Conservation (phyloP, 2,888 invertebrate genomes). For the Idaea dimidiata region DNA sequence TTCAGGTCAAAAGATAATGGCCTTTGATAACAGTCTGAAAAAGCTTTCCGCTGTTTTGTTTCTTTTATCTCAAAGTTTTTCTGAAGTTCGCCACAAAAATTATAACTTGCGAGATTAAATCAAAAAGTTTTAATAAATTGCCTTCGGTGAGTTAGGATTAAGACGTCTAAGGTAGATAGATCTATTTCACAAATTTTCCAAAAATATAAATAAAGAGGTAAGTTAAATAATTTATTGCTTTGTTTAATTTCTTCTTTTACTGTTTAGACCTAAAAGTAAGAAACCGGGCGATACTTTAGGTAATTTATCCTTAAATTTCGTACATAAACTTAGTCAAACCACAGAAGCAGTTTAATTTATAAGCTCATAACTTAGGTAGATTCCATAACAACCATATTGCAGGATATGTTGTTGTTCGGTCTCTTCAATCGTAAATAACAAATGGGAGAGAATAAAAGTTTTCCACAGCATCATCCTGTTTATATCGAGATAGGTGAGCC, state of each 20-base stretch:
- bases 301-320: background rate
- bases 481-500: constrained; percentile 50
- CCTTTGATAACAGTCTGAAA: constrained; percentile 77
- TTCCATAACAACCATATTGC: constrained; percentile 44
- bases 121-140: constrained; percentile 77
- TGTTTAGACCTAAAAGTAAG: background rate
- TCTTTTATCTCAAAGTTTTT: constrained; percentile 74
- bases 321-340: background rate
- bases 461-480: constrained; percentile 64
- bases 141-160: constrained; percentile 63
- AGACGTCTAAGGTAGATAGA: constrained; percentile 45
- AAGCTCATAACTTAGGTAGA: constrained; percentile 26
- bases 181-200: constrained; percentile 39
- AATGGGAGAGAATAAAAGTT: constrained; percentile 67
- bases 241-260: background rate
- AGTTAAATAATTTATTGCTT: background rate
- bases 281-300: background rate
- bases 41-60: constrained; percentile 80
- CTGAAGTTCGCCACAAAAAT: constrained; percentile 74
- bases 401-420: constrained; percentile 64
- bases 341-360: background rate
- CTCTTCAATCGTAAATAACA: constrained; percentile 73
- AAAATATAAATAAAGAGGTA: constrained; percentile 30
- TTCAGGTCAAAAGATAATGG: constrained; percentile 79
- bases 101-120: constrained; percentile 77